Evolutionary conservation across 2,113 vertebrate species (phyloP).

Genomic region (Crotalus helleri): DNA sequence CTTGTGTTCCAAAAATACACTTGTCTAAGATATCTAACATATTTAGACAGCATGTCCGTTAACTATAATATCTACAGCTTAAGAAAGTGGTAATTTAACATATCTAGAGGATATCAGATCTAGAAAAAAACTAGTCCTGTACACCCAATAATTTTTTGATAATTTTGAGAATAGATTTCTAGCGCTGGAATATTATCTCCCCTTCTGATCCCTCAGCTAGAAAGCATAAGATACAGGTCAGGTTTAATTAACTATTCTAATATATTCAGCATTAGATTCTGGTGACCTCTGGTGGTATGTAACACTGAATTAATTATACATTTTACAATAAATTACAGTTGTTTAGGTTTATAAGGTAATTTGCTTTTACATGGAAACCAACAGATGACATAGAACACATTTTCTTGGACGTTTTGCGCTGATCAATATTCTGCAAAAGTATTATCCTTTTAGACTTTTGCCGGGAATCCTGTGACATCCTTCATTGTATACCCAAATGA

Average conservation of each 20-base stretch:
- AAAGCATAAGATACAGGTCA: background rate
- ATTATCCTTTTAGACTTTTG: background rate
- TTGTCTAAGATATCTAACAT: background rate
- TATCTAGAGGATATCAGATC: background rate
- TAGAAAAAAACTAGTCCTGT: background rate
- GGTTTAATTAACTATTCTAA: fast-evolving
- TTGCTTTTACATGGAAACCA: background rate
- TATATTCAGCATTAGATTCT: background rate
- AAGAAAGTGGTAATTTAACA: background rate
- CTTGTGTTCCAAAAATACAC: background rate
- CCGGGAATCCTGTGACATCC: background rate
- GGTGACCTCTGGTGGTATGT: background rate
- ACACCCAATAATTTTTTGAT: background rate
- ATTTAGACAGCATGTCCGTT: background rate
- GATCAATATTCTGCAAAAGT: background rate
- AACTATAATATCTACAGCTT: background rate
- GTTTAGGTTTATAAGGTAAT: background rate
- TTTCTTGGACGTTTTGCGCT: background rate
- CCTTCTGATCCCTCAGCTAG: background rate
- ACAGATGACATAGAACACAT: background rate
- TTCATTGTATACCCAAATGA: background rate
- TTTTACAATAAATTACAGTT: background rate
- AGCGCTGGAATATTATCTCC: background rate
- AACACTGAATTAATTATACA: background rate
- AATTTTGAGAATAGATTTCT: background rate